A percentile compares a stretch with the other conserved stretches of the same genome.
phyloP scores from a whole-genome alignment of 2,888 invertebrate genomes.

The Eupithecia vulgata region DNA sequence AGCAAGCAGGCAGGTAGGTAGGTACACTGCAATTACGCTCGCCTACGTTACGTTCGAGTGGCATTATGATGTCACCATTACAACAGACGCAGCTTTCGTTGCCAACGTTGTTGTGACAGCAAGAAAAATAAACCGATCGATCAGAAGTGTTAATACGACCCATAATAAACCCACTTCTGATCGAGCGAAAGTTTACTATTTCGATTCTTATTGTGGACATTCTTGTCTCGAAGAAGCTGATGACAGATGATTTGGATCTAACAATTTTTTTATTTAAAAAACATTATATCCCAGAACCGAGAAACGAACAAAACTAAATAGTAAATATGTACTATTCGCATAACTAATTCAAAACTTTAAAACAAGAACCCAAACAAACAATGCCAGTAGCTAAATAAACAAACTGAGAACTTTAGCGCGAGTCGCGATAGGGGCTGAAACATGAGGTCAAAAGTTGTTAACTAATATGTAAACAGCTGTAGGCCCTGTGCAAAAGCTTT shows the following conservation, averaged over 20 bases:
- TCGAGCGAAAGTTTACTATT: not conserved
- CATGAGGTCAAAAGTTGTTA: slow-evolving; percentile 13
- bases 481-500: slow-evolving; percentile 10
- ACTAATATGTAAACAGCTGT: slow-evolving; percentile 19
- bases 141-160: too few relatives aligned
- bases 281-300: too few relatives aligned
- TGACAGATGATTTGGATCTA: not conserved
- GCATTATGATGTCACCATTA: slow-evolving; percentile 58
- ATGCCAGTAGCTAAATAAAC: not conserved
- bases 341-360: not conserved
- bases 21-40: slow-evolving; percentile 30
- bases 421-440: not conserved
- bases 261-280: not conserved
- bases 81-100: slow-evolving; percentile 57
- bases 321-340: not conserved
- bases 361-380: not conserved
- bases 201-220: not conserved
- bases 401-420: not conserved
- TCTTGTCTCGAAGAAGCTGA: not conserved
- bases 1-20: not conserved
- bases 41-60: slow-evolving; percentile 36
- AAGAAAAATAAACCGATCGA: not conserved
- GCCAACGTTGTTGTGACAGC: slow-evolving; percentile 71
- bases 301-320: not conserved
- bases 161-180: not conserved